phyloP scores from a whole-genome alignment of 1,140 invertebrate species.

The Liolophura sinensis region DNA sequence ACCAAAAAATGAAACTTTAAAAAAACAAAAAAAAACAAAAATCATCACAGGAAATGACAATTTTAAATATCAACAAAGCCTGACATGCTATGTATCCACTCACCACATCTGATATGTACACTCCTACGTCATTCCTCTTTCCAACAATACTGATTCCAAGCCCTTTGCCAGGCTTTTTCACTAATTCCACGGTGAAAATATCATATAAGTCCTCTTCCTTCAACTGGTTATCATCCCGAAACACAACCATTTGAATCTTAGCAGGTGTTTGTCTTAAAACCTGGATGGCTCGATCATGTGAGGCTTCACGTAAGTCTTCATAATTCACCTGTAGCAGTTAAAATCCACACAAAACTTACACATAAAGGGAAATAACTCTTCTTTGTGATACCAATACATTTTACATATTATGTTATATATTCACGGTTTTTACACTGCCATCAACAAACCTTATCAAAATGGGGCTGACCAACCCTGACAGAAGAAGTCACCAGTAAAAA shows the following conservation, averaged over 20 bases:
- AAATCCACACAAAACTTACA: background rate
- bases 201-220: slow-evolving; percentile 73
- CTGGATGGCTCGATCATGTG: slow-evolving; percentile 77
- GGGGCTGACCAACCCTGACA: no score
- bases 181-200: slow-evolving; percentile 85
- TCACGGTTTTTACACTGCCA: no score
- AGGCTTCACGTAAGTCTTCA: slow-evolving; percentile 85
- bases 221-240: slow-evolving; percentile 69
- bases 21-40: no score
- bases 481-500: no score
- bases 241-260: slow-evolving; percentile 86
- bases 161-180: slow-evolving; percentile 90
- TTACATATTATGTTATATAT: no score
- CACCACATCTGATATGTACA: slow-evolving; percentile 95
- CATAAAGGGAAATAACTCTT: no score
- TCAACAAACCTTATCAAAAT: no score
- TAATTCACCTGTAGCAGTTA: slow-evolving; percentile 81
- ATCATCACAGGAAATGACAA: no score
- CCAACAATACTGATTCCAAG: slow-evolving; percentile 89
- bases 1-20: slow-evolving; percentile 1
- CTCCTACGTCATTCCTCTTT: slow-evolving; percentile 83
- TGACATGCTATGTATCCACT: slow-evolving; percentile 50
- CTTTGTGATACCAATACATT: no score
- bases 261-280: slow-evolving; percentile 63
- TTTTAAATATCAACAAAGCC: background rate